Conservation (phyloP, 2,797 vertebrate genomes). For the Octomys mimax region DNA sequence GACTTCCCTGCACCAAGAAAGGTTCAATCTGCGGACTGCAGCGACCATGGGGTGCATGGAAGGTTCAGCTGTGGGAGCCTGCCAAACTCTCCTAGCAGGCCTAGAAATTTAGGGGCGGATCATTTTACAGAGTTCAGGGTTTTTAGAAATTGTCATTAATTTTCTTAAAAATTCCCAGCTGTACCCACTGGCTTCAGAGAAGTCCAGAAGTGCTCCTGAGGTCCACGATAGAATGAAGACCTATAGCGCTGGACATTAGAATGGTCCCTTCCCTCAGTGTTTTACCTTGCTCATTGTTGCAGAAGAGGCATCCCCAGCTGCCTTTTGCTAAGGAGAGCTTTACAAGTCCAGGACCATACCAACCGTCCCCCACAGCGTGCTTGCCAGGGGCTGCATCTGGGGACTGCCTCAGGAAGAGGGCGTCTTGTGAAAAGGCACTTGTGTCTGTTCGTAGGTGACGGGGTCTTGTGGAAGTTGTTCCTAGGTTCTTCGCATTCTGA, state of each 20-base stretch:
- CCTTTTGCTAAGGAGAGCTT: neutral
- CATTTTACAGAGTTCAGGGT: neutral
- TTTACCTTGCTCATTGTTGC: rapidly evolving
- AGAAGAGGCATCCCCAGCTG: too few species aligned
- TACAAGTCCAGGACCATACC: neutral
- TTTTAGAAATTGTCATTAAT: neutral
- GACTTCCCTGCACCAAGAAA: rapidly evolving
- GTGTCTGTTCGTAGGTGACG: neutral
- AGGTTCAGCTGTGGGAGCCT: neutral
- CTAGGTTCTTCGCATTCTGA: neutral
- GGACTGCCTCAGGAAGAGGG: neutral
- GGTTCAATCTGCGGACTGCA: rapidly evolving
- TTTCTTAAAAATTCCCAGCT: neutral
- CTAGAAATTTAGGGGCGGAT: neutral
- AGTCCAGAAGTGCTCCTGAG: rapidly evolving
- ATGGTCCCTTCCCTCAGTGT: rapidly evolving
- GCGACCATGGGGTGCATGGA: rapidly evolving
- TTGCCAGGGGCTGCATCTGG: neutral
- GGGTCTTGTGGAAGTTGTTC: neutral
- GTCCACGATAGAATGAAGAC: rapidly evolving
- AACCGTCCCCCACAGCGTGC: neutral
- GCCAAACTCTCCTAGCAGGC: neutral
- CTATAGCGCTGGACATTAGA: rapidly evolving
- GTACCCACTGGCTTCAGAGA: neutral
- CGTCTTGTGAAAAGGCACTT: neutral